Percentiles rank a stretch among this genome's conserved stretches.
These are phyloP conservation scores for Phlogophora meticulosa DNA, from an alignment of 2,888 invertebrate genomes.

Conservation along the genomic window DNA sequence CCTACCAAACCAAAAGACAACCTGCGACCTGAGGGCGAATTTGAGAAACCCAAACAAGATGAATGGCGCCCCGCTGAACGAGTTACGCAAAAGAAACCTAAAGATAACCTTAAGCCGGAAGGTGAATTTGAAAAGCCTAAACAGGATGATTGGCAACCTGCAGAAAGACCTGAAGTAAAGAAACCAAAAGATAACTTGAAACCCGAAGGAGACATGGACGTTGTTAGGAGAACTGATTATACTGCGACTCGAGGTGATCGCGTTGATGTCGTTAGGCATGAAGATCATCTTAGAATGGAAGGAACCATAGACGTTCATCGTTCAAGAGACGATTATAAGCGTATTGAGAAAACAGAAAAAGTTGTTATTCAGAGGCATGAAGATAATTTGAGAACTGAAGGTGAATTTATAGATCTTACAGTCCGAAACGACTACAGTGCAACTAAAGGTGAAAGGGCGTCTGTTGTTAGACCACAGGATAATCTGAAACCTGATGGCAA, in stretches of 20 bases:
- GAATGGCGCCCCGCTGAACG: slow-evolving; percentile 78
- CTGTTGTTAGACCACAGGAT: slow-evolving; percentile 92
- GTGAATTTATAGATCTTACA: slow-evolving; percentile 88
- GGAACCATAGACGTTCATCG: slow-evolving; percentile 91
- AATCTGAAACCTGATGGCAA: slow-evolving; percentile 92
- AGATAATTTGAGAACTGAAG: slow-evolving; percentile 91
- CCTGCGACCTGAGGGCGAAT: slow-evolving; percentile 81
- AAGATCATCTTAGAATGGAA: slow-evolving; percentile 93
- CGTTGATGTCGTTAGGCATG: slow-evolving; percentile 91
- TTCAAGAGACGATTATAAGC: slow-evolving; percentile 91
- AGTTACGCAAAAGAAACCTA: slow-evolving; percentile 68
- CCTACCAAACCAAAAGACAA: slow-evolving; percentile 83
- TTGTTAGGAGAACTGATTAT: slow-evolving; percentile 83
- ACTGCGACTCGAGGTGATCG: slow-evolving; percentile 91
- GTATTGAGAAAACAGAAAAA: slow-evolving; percentile 89
- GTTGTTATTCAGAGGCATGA: slow-evolving; percentile 89
- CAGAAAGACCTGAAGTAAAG: slow-evolving; percentile 75
- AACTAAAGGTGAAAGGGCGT: slow-evolving; percentile 91
- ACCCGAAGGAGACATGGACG: slow-evolving; percentile 91
- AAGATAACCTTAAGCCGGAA: slow-evolving; percentile 83
- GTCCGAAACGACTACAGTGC: slow-evolving; percentile 90
- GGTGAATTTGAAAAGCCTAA: slow-evolving; percentile 78
- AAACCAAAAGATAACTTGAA: slow-evolving; percentile 87
- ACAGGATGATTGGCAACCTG: slow-evolving; percentile 84
- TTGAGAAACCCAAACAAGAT: slow-evolving; percentile 79